These are phyloP conservation scores for Indri indri DNA, from an alignment of 2,113 vertebrate genomes.

Conservation along the genomic window DNA sequence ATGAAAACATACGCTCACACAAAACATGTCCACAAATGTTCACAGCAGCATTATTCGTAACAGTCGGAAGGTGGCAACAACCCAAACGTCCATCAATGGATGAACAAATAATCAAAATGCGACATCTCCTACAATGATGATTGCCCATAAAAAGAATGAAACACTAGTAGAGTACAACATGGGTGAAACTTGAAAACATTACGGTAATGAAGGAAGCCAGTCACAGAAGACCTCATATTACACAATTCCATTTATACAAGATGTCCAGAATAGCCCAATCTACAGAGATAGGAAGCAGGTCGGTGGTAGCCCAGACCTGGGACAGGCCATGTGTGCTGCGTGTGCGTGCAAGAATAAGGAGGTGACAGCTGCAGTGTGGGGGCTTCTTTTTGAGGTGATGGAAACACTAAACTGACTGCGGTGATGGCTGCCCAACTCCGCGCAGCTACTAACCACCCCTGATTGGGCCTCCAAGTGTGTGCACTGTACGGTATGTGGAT, in stretches of 20 bases:
- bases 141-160: neutral
- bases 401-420: neutral
- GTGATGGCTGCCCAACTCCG: neutral
- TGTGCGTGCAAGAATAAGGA: neutral
- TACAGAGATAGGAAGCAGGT: neutral
- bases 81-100: neutral
- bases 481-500: neutral
- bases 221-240: neutral
- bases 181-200: neutral
- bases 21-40: neutral
- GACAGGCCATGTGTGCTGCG: neutral
- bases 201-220: neutral
- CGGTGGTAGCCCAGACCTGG: neutral
- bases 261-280: neutral
- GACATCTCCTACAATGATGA: neutral
- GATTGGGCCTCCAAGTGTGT: neutral
- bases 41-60: neutral
- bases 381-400: neutral
- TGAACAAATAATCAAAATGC: neutral
- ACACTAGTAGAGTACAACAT: no score
- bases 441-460: neutral
- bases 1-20: neutral
- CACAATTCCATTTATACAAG: neutral
- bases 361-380: fast-evolving
- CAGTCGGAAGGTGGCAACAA: neutral